Evolutionary conservation across 2,113 vertebrate species (phyloP).

Genomic region (Eptesicus fuscus): DNA sequence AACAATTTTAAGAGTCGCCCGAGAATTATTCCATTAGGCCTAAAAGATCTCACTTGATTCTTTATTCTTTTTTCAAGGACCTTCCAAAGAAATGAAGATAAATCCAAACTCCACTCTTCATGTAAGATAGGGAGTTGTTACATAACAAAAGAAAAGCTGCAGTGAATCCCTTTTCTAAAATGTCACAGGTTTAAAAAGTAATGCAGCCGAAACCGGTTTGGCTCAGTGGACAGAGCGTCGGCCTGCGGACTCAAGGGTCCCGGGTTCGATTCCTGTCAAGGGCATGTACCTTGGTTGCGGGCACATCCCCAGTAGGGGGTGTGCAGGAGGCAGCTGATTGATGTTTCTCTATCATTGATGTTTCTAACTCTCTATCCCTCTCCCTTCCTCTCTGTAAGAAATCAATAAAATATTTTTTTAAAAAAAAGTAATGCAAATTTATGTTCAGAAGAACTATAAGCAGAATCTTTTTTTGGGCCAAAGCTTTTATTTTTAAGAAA

Average conservation of each 20-base stretch:
- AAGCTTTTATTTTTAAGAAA: neutral
- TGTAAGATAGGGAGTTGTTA: neutral
- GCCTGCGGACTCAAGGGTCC: too few relatives aligned
- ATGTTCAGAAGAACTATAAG: neutral
- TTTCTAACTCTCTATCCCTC: too few relatives aligned
- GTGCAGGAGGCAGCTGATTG: too few relatives aligned
- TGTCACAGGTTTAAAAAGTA: neutral
- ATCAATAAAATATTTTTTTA: too few relatives aligned
- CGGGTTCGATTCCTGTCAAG: too few relatives aligned
- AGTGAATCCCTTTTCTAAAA: neutral
- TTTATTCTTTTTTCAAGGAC: neutral
- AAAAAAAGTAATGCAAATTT: slow-evolving; percentile 2
- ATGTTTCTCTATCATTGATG: too few relatives aligned
- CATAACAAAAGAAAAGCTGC: neutral
- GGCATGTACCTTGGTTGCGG: too few relatives aligned
- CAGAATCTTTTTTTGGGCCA: neutral
- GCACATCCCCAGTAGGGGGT: too few relatives aligned
- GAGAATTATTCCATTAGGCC: neutral
- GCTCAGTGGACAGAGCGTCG: too few relatives aligned
- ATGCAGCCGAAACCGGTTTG: too few relatives aligned
- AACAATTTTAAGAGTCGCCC: neutral
- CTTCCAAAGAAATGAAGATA: neutral
- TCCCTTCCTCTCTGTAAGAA: too few relatives aligned
- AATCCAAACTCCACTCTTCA: neutral
- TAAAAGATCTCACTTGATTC: neutral